Conservation (phyloP, 2,888 invertebrate species). For the Ornithoptera priamus region DNA sequence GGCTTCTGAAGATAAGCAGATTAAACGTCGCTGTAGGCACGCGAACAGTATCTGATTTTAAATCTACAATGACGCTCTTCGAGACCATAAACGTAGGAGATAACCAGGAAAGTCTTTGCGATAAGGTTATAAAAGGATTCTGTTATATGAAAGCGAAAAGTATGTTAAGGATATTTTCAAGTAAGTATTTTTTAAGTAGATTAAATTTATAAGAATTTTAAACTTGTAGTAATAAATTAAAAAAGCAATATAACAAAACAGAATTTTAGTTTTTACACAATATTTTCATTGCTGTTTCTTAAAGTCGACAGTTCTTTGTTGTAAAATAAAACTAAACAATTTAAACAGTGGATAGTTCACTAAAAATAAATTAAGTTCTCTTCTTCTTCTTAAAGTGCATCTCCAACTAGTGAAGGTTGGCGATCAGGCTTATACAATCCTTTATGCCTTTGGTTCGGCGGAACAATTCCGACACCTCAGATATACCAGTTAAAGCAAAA, state of each 20-base stretch:
- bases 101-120: not conserved
- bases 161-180: not conserved
- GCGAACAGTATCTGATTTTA: conserved; percentile 43
- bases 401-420: too few relatives aligned
- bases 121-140: not conserved
- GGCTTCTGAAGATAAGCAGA: conserved; percentile 59
- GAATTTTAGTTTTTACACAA: not conserved
- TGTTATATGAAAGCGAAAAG: not conserved
- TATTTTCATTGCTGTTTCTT: not conserved
- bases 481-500: too few relatives aligned
- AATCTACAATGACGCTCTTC: conserved; percentile 29
- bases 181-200: not conserved
- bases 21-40: conserved; percentile 48
- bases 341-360: not conserved
- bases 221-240: not conserved
- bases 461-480: too few relatives aligned
- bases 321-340: not conserved
- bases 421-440: too few relatives aligned
- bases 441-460: too few relatives aligned
- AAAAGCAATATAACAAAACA: not conserved
- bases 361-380: not conserved
- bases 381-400: too few relatives aligned
- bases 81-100: not conserved
- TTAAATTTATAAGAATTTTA: not conserved
- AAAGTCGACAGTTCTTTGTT: not conserved